Conservation (phyloP, 2,797 vertebrate species). For the Enteromius radiatus region DNA sequence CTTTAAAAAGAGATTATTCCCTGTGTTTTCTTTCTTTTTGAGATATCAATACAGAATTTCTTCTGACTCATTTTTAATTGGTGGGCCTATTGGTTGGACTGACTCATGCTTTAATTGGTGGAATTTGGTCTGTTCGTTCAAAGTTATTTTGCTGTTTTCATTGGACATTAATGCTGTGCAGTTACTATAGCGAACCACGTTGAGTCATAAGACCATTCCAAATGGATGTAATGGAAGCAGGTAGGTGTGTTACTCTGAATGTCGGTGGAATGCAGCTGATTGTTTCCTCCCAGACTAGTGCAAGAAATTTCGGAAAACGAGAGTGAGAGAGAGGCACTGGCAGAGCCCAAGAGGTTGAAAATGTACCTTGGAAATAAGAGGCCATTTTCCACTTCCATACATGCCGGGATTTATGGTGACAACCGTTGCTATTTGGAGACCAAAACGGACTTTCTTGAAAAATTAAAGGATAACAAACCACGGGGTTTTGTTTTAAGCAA, state of each 20-base stretch:
- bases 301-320: not conserved
- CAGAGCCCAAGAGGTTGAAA: constrained; percentile 57
- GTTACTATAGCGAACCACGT: not conserved
- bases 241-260: constrained; percentile 26
- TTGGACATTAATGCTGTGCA: not conserved
- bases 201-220: not conserved
- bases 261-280: constrained; percentile 42
- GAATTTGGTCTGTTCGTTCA: not conserved
- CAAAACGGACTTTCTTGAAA: constrained; percentile 67
- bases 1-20: not conserved
- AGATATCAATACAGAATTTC: not conserved
- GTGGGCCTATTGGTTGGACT: constrained; percentile 15
- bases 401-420: constrained; percentile 76
- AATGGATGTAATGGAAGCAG: constrained; percentile 7
- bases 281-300: constrained; percentile 41
- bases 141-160: constrained; percentile 4
- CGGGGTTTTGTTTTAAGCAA: constrained; percentile 73
- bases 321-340: constrained; percentile 32
- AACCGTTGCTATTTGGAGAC: constrained; percentile 75
- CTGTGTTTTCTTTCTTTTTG: constrained; percentile 23
- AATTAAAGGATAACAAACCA: constrained; percentile 77
- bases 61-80: constrained; percentile 30
- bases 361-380: constrained; percentile 63
- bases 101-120: constrained; percentile 14
- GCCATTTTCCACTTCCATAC: constrained; percentile 71